These are phyloP conservation scores for Tetheella fluctuosa DNA, from an alignment of 2,888 invertebrate species.

Conservation along the genomic window DNA sequence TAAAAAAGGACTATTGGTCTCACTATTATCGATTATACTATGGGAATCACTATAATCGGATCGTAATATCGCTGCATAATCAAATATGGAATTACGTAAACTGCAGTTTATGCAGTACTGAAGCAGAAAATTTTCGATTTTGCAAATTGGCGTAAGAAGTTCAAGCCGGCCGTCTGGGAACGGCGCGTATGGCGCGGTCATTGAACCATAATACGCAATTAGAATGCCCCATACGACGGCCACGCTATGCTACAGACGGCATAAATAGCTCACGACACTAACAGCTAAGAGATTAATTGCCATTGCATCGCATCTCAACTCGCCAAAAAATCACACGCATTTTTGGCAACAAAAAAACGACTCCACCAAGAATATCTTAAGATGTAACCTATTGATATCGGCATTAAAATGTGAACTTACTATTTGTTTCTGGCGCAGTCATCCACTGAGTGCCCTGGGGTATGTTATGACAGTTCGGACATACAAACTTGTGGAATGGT, in stretches of 20 bases:
- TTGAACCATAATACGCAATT: conserved; percentile 82
- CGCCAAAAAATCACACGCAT: conserved; percentile 28
- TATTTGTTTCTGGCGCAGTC: conserved; percentile 87
- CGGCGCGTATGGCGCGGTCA: conserved; percentile 64
- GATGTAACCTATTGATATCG: neutral
- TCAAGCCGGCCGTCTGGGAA: conserved; percentile 57
- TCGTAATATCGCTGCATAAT: conserved; percentile 14
- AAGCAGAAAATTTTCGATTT: conserved; percentile 56
- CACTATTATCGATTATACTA: too few species aligned
- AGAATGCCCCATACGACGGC: conserved; percentile 80
- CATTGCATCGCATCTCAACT: conserved; percentile 54
- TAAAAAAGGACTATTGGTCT: conserved; percentile 18
- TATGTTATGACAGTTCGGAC: conserved; percentile 94
- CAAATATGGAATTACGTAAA: conserved; percentile 28
- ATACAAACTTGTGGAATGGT: conserved; percentile 96
- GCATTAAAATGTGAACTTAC: conserved; percentile 51
- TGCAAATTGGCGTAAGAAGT: conserved; percentile 70
- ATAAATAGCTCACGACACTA: conserved; percentile 77
- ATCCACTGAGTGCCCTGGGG: conserved; percentile 94
- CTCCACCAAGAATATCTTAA: neutral
- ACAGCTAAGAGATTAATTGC: conserved; percentile 69
- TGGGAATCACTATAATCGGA: conserved; percentile 15
- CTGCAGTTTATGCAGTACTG: conserved; percentile 26
- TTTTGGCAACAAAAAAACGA: conserved; percentile 37
- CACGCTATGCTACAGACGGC: conserved; percentile 66